Conservation (phyloP, 2,888 invertebrate species). For the Andrena flavipes region DNA sequence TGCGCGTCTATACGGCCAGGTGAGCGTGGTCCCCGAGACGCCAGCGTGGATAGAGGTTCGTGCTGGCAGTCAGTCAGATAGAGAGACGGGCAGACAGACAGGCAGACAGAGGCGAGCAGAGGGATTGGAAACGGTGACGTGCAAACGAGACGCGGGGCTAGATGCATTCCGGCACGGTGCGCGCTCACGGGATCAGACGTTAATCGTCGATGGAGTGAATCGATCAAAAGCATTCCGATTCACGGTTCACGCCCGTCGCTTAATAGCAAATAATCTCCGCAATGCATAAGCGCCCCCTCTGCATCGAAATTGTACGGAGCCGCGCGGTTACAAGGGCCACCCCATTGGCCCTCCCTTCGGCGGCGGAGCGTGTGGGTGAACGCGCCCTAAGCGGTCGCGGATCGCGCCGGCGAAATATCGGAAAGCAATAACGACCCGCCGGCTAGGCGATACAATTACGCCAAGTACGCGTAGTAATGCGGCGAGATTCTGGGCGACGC, state of each 20-base stretch:
- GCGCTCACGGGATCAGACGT: slow-evolving; percentile 55
- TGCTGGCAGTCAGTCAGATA: slow-evolving; percentile 19
- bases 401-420: slow-evolving; percentile 64
- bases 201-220: slow-evolving; percentile 61
- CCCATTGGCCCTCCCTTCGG: not conserved
- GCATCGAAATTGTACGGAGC: slow-evolving; percentile 35
- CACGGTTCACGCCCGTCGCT: slow-evolving; percentile 64
- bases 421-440: slow-evolving; percentile 67
- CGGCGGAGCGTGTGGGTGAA: not conserved
- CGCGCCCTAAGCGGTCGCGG: slow-evolving; percentile 24
- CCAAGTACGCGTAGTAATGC: slow-evolving; percentile 57
- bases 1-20: slow-evolving; percentile 43
- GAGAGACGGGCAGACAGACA: slow-evolving; percentile 8
- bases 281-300: slow-evolving; percentile 55
- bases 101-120: not conserved
- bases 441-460: slow-evolving; percentile 66
- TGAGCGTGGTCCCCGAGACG: slow-evolving; percentile 31
- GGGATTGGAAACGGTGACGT: slow-evolving; percentile 3
- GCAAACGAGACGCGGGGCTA: slow-evolving; percentile 22
- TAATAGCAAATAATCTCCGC: slow-evolving; percentile 71
- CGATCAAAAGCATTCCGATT: slow-evolving; percentile 76
- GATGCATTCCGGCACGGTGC: slow-evolving; percentile 24
- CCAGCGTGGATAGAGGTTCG: slow-evolving; percentile 25
- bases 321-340: not conserved
- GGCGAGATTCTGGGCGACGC: slow-evolving; percentile 49